Evolutionary conservation across 2,113 vertebrate genomes (phyloP).

Genomic region (Chelonoidis abingdonii): DNA sequence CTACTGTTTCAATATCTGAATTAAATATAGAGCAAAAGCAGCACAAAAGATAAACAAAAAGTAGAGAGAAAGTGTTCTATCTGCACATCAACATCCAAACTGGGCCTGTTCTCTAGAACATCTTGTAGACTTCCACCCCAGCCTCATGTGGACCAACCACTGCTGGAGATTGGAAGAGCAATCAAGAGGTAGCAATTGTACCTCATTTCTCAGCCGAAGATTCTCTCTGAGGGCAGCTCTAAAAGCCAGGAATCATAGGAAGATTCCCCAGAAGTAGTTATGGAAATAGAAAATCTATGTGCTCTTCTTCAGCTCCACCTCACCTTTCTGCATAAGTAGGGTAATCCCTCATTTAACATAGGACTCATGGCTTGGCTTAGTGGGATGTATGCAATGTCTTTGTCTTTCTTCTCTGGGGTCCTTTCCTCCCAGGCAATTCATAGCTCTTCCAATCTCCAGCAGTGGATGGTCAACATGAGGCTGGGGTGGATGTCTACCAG

Average conservation of each 20-base stretch:
- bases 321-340: not conserved
- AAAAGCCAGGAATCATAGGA: not conserved
- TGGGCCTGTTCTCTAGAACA: not conserved
- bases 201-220: not conserved
- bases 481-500: too few species aligned
- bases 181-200: not conserved
- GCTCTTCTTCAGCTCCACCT: not conserved
- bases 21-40: too few species aligned
- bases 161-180: not conserved
- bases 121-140: not conserved
- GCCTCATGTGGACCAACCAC: not conserved
- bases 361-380: not conserved
- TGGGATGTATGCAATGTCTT: not conserved
- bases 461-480: too few species aligned
- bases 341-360: rapidly evolving
- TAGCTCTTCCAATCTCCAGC: not conserved
- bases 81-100: not conserved
- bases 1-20: not conserved
- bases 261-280: not conserved
- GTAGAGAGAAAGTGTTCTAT: not conserved
- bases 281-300: not conserved
- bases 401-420: not conserved
- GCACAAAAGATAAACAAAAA: not conserved
- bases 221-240: not conserved
- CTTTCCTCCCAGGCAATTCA: not conserved